These are phyloP conservation scores for Tragulus kanchil DNA, from an alignment of 2,113 vertebrate species.

Conservation along the genomic window DNA sequence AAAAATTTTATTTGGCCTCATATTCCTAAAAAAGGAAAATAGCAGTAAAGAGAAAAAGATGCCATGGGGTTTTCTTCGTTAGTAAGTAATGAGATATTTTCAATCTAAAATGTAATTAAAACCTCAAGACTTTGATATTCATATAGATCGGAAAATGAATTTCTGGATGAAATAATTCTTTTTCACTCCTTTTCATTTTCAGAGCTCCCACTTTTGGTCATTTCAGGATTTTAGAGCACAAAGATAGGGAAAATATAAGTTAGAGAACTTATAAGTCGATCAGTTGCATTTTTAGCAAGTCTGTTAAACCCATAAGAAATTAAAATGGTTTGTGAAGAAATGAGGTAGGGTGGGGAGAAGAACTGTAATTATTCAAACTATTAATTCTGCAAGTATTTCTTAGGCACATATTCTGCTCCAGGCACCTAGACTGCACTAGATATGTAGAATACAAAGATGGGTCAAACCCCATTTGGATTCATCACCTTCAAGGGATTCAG, in stretches of 20 bases:
- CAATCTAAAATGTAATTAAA: neutral
- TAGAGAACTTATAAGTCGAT: neutral
- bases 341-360: neutral
- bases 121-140: neutral
- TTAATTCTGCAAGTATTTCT: neutral
- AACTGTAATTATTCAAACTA: neutral
- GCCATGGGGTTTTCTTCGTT: neutral
- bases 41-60: too few relatives aligned
- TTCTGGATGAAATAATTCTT: neutral
- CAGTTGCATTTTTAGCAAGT: neutral
- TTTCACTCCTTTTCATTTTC: neutral
- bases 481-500: neutral
- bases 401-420: neutral
- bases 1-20: neutral
- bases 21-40: too few relatives aligned
- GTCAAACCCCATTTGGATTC: neutral
- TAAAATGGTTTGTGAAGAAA: neutral
- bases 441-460: neutral
- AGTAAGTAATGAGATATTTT: neutral
- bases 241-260: neutral
- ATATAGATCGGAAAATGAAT: neutral
- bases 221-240: neutral
- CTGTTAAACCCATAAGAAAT: constrained; percentile 5
- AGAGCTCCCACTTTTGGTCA: neutral
- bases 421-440: neutral